phyloP scores from a whole-genome alignment of 1,140 invertebrate genomes.

The Papilio machaon region DNA sequence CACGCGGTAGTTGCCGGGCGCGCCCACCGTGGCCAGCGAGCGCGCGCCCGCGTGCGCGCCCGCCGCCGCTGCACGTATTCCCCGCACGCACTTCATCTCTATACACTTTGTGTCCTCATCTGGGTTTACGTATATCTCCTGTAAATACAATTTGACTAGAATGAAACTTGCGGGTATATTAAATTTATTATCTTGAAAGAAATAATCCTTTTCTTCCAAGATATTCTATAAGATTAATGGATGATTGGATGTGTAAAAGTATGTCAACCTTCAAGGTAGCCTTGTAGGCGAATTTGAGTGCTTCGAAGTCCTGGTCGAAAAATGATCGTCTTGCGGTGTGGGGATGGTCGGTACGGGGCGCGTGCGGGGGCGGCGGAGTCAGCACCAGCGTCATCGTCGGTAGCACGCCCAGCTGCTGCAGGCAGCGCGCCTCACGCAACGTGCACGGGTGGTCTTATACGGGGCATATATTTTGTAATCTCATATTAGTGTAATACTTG shows the following conservation, averaged over 20 bases:
- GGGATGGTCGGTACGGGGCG: conserved; percentile 48
- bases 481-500: not conserved
- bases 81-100: conserved; percentile 63
- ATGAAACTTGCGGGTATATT: no score
- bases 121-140: conserved; percentile 65
- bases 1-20: conserved; percentile 73
- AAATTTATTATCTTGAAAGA: no score
- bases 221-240: not conserved
- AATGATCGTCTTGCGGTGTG: conserved; percentile 57
- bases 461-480: not conserved
- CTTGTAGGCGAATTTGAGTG: conserved; percentile 66
- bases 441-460: conserved; percentile 72
- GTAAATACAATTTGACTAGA: no score
- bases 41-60: conserved; percentile 63
- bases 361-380: conserved; percentile 51
- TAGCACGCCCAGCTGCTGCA: conserved; percentile 71
- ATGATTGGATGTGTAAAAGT: not conserved
- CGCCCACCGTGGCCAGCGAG: conserved; percentile 59
- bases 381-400: conserved; percentile 69
- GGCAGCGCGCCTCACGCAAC: conserved; percentile 66
- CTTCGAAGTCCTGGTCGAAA: conserved; percentile 73
- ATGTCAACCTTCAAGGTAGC: conserved; percentile 67
- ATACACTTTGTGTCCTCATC: conserved; percentile 56
- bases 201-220: not conserved
- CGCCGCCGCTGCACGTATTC: conserved; percentile 56